A percentile compares a stretch with the other conserved stretches of the same genome.
These are phyloP conservation scores for Drosophila formosana DNA, from an alignment of 2,888 invertebrate genomes.

Conservation along the genomic window DNA sequence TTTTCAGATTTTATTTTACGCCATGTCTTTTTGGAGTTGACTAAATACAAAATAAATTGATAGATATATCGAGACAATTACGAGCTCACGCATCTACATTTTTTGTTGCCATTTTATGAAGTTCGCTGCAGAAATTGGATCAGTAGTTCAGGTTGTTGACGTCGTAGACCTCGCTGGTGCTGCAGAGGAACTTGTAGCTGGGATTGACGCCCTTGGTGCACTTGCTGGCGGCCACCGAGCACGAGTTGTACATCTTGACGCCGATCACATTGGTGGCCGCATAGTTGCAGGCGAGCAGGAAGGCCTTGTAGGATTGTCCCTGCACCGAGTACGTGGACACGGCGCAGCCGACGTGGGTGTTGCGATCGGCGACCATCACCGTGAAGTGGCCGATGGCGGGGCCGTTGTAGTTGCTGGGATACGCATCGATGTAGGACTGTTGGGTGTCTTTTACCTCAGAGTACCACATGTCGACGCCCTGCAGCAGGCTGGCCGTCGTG, in stretches of 20 bases:
- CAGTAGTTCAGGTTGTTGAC: slow-evolving; percentile 65
- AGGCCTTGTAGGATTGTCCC: slow-evolving; percentile 51
- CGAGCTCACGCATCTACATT: too few species aligned
- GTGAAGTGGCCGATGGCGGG: slow-evolving; percentile 77
- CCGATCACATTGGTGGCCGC: slow-evolving; percentile 70
- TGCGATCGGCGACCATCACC: slow-evolving; percentile 73
- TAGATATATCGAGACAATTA: too few species aligned
- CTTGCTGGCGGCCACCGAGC: slow-evolving; percentile 52
- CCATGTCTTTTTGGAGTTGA: too few species aligned
- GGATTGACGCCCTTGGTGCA: slow-evolving; percentile 72
- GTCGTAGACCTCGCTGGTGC: slow-evolving; percentile 49
- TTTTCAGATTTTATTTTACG: too few species aligned
- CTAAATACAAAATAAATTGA: too few species aligned
- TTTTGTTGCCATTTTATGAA: neutral
- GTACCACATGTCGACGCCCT: slow-evolving; percentile 71
- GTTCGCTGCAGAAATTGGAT: neutral
- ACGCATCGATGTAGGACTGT: slow-evolving; percentile 54
- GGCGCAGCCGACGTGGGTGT: slow-evolving; percentile 74
- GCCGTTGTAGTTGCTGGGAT: slow-evolving; percentile 60
- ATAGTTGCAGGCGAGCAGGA: slow-evolving; percentile 78
- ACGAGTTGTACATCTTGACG: slow-evolving; percentile 58
- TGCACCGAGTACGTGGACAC: slow-evolving; percentile 43
- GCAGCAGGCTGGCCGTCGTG: neutral
- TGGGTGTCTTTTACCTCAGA: slow-evolving; percentile 51
- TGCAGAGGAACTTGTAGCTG: slow-evolving; percentile 59